phyloP scores from a whole-genome alignment of 1,140 invertebrate species.

The Liolophura sinensis region DNA sequence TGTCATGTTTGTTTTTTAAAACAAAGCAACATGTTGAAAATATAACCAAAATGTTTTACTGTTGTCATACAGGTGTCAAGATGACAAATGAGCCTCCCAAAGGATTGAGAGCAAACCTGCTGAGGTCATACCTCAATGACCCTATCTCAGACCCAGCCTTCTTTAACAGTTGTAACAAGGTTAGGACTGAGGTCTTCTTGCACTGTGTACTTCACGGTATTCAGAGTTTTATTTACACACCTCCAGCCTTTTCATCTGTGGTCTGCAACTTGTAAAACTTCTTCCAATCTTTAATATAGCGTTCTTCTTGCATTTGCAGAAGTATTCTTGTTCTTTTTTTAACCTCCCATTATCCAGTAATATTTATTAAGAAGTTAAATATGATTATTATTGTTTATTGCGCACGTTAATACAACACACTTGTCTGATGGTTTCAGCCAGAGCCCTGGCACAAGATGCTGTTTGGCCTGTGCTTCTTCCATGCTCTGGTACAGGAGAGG shows the following conservation, averaged over 20 bases:
- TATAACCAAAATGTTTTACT: constrained; percentile 1
- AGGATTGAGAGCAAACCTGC: constrained; percentile 54
- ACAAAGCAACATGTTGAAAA: not conserved
- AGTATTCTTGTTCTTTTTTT: too few relatives aligned
- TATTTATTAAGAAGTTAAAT: too few relatives aligned
- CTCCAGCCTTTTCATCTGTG: not conserved
- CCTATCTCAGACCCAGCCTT: constrained; percentile 56
- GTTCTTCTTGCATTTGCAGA: too few relatives aligned
- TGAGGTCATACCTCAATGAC: constrained; percentile 59
- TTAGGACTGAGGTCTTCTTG: constrained; percentile 17
- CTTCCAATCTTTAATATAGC: too few relatives aligned
- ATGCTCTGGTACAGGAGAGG: constrained; percentile 59
- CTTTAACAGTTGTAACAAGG: constrained; percentile 57
- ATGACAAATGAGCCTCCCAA: constrained; percentile 63
- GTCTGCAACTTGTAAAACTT: too few relatives aligned
- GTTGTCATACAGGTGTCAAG: constrained; percentile 52
- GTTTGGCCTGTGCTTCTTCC: constrained; percentile 60
- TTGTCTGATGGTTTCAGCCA: constrained; percentile 31
- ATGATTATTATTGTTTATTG: too few relatives aligned
- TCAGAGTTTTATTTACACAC: constrained; percentile 2
- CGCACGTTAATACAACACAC: too few relatives aligned
- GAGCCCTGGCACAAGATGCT: constrained; percentile 58
- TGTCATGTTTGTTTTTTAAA: not conserved
- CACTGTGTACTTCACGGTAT: not conserved
- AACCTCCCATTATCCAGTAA: too few relatives aligned